These are phyloP conservation scores for Gallinago jamesoni DNA, from an alignment of 2,113 vertebrate species.

Conservation along the genomic window DNA sequence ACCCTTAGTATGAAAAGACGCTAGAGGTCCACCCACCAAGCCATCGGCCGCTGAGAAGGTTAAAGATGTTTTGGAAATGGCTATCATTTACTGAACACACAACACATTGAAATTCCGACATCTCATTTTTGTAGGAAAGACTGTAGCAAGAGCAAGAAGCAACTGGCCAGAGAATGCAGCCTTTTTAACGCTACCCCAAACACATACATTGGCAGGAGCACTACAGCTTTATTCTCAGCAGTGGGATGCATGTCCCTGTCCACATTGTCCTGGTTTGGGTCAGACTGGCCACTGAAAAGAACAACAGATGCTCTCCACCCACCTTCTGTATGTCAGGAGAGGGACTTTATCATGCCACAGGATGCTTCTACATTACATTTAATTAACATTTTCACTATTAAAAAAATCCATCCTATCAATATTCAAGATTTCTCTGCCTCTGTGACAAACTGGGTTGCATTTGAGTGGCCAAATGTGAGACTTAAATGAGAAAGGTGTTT, in stretches of 20 bases:
- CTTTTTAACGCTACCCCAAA: not conserved
- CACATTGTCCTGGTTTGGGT: not conserved
- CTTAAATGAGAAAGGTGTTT: not conserved
- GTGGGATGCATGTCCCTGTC: not conserved
- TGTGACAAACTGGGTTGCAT: not conserved
- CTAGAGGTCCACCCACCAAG: not conserved
- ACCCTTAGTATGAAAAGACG: not conserved
- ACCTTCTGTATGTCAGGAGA: not conserved
- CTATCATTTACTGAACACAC: not conserved
- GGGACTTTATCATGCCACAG: rapidly evolving
- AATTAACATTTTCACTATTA: not conserved
- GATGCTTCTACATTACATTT: not conserved
- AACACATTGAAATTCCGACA: not conserved
- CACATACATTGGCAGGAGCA: not conserved
- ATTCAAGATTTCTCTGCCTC: not conserved
- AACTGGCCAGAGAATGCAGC: not conserved
- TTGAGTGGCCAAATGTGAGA: not conserved
- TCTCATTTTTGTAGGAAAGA: not conserved
- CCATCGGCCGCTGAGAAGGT: not conserved
- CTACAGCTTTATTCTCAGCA: not conserved
- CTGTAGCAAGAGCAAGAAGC: not conserved
- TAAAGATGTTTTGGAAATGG: not conserved
- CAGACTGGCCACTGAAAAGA: not conserved
- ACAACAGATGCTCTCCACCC: not conserved
- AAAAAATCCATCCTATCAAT: not conserved